phyloP scores from a whole-genome alignment of 1,140 invertebrate genomes.

The Myzus persicae region DNA sequence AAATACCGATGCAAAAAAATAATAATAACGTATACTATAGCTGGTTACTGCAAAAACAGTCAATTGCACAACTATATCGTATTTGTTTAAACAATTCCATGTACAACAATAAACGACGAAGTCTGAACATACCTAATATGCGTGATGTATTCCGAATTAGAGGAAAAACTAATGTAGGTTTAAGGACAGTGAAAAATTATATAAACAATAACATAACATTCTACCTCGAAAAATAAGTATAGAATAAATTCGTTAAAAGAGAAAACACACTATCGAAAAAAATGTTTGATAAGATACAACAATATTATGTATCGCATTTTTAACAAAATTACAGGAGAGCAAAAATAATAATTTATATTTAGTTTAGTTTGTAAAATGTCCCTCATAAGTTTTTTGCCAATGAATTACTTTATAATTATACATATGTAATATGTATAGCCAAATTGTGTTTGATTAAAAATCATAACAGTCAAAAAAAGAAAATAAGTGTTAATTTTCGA shows the following conservation, averaged over 20 bases:
- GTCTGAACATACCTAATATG: background rate
- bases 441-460: background rate
- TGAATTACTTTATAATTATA: background rate
- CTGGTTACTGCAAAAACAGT: background rate
- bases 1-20: conserved; percentile 11
- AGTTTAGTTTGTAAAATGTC: background rate
- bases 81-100: background rate
- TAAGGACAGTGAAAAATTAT: background rate
- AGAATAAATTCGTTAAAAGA: background rate
- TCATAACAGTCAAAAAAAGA: background rate
- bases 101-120: background rate
- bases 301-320: background rate
- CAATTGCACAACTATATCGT: background rate
- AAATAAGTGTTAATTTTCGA: too few species aligned
- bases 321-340: background rate
- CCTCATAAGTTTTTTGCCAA: background rate
- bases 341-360: background rate
- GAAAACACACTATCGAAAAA: background rate
- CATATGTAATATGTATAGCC: too few species aligned
- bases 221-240: background rate
- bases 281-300: background rate
- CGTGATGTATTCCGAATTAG: background rate
- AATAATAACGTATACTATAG: conserved; percentile 19
- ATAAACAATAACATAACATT: background rate
- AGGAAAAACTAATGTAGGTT: background rate